Conservation (phyloP, 2,113 vertebrate species). For the Scolopax mira region DNA sequence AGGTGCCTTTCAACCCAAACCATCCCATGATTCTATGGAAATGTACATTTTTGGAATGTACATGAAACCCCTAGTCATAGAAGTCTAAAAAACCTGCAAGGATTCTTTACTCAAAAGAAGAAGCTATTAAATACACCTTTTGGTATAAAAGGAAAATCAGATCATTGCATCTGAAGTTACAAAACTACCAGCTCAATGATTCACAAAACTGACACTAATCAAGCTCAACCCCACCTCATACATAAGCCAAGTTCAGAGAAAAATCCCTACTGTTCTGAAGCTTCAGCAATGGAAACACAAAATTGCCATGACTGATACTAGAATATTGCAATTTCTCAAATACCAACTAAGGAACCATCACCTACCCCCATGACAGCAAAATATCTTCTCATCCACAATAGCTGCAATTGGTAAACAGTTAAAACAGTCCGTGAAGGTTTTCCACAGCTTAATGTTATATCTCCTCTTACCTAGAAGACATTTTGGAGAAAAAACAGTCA, state of each 20-base stretch:
- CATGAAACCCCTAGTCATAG: background rate
- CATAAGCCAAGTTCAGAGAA: background rate
- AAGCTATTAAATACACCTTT: background rate
- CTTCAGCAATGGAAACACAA: background rate
- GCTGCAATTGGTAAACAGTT: conserved; percentile 98
- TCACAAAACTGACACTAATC: background rate
- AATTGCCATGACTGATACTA: background rate
- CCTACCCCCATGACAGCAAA: conserved; percentile 97
- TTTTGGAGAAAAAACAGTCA: background rate
- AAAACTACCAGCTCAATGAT: background rate
- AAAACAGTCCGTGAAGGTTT: conserved; percentile 99
- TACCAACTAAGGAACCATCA: background rate
- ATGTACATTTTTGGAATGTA: background rate
- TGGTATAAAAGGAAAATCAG: background rate
- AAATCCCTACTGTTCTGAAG: background rate
- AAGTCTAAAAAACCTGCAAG: background rate
- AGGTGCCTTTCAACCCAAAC: background rate
- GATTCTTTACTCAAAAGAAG: background rate
- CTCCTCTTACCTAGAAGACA: conserved; percentile 90
- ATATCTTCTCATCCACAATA: conserved; percentile 99
- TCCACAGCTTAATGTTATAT: conserved; percentile 99
- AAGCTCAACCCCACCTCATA: background rate
- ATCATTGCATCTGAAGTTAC: background rate
- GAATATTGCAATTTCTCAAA: background rate
- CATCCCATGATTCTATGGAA: background rate